Base-by-base conservation (phyloP, 1,140 invertebrate genomes). In the Bombus impatiens region DNA sequence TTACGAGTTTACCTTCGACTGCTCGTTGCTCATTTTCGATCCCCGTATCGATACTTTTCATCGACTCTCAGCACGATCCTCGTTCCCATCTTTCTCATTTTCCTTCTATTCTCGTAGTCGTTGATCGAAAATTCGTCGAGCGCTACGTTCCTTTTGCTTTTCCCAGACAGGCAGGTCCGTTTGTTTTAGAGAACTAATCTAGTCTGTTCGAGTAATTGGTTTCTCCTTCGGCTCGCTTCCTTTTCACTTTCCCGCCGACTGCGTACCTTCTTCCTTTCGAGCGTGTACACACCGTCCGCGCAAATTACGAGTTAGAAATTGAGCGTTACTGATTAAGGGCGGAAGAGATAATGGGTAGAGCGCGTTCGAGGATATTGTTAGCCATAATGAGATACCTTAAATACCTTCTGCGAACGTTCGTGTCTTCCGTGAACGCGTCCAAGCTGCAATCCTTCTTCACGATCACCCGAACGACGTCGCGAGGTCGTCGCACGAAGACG, bases 311-410 rank as follows among this genome's bases (percentile, higher is more conserved):
- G 83, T 65, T 79, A 85, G 83, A 85, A 85, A 85, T 85, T 80
- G 83, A 85, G 83, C 83, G 83, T 85, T 85, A 85, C 83, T 80
- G 83, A 85, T 85, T 80, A 80, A 85, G 83, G 83, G 78, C 83
- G 77, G 83, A 85, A 85, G 83, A 85, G 77, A 85, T 80, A 80
- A 80, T 74, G 65, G 77, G 28, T 15, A 13, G 57, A 40, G 25
- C 42, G 78, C 53, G 83, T 47, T 53, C 78, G 83, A 80, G 83
- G 53, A 85, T 85, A 85, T 85, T 35, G 83, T 85, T 85, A 85
- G 42, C 40, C 53, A 15, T 85, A 85, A 85, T 65, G 68, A 85
- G 78, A 80, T 42, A 59, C 40, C 32, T 74, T 74, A 74, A 85
- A 72, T 85, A 12, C 68, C 40, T 83, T 67, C n/a, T 22, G 6